Evolutionary conservation across 2,888 invertebrate species (phyloP).

Genomic region (Steinernema carpocapsae): DNA sequence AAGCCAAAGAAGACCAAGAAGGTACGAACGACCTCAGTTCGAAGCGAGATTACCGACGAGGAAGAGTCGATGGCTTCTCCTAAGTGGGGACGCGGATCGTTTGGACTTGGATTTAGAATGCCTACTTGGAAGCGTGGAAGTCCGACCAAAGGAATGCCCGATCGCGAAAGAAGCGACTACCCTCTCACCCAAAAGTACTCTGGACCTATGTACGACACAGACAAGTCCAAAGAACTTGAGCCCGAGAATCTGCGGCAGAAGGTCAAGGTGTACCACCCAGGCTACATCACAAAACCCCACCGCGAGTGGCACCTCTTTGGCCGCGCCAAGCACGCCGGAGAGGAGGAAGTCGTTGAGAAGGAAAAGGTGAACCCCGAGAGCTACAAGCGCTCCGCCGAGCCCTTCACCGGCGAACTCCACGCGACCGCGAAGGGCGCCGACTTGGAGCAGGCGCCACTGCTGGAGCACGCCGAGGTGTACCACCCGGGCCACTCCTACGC

Average conservation of each 20-base stretch:
- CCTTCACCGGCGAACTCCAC: not conserved
- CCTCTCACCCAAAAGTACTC: slow-evolving; percentile 34
- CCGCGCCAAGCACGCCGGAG: slow-evolving; percentile 42
- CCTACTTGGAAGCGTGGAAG: slow-evolving; percentile 38
- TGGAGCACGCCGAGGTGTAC: slow-evolving; percentile 24
- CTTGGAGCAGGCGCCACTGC: slow-evolving; percentile 28
- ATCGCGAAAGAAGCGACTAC: not conserved
- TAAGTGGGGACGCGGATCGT: not conserved
- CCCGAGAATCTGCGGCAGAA: slow-evolving; percentile 37
- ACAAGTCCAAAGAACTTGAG: slow-evolving; percentile 36
- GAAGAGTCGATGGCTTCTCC: too few relatives aligned
- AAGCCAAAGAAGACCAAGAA: too few relatives aligned
- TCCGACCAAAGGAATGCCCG: too few relatives aligned
- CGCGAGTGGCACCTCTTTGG: slow-evolving; percentile 27
- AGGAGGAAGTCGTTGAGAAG: slow-evolving; percentile 48
- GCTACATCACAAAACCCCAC: slow-evolving; percentile 3
- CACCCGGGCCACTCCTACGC: slow-evolving; percentile 25
- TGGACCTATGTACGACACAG: slow-evolving; percentile 35
- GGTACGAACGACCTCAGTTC: too few relatives aligned
- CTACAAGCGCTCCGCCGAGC: slow-evolving; percentile 27
- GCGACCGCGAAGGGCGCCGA: not conserved
- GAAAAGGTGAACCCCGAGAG: slow-evolving; percentile 38
- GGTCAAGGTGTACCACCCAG: slow-evolving; percentile 35
- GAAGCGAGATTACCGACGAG: too few relatives aligned
- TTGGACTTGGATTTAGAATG: slow-evolving; percentile 19